Percentiles rank a stretch among this genome's conserved stretches.
Conservation (phyloP, 2,113 vertebrate genomes). For the Antigone vipio region DNA sequence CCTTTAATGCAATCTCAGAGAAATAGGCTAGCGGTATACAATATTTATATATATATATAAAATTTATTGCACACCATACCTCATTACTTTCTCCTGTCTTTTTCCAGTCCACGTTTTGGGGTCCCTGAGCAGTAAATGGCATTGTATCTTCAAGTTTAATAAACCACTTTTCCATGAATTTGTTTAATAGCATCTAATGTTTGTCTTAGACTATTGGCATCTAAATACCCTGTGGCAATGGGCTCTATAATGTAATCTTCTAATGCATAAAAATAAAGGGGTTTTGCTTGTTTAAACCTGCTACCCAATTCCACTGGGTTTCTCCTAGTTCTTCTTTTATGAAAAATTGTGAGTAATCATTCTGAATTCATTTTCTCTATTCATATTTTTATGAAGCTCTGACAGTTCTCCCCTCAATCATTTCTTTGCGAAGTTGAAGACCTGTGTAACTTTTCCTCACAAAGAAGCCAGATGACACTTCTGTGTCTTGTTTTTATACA, state of each 20-base stretch:
- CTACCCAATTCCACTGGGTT: not conserved
- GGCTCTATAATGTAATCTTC: not conserved
- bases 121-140: not conserved
- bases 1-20: not conserved
- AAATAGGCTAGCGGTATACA: not conserved
- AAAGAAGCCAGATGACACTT: not conserved
- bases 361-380: not conserved
- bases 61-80: not conserved
- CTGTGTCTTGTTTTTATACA: not conserved
- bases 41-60: no score
- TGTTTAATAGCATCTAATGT: not conserved
- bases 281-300: not conserved
- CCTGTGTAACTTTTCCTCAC: not conserved
- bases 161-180: not conserved
- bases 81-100: not conserved
- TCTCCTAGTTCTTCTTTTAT: not conserved
- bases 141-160: not conserved
- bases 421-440: not conserved
- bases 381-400: not conserved
- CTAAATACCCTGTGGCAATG: not conserved
- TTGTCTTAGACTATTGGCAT: not conserved
- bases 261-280: not conserved
- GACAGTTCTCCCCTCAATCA: not conserved
- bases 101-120: not conserved
- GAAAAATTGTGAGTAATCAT: not conserved